Conservation (phyloP, 2,113 vertebrate species). For the Muntiacus muntjak region DNA sequence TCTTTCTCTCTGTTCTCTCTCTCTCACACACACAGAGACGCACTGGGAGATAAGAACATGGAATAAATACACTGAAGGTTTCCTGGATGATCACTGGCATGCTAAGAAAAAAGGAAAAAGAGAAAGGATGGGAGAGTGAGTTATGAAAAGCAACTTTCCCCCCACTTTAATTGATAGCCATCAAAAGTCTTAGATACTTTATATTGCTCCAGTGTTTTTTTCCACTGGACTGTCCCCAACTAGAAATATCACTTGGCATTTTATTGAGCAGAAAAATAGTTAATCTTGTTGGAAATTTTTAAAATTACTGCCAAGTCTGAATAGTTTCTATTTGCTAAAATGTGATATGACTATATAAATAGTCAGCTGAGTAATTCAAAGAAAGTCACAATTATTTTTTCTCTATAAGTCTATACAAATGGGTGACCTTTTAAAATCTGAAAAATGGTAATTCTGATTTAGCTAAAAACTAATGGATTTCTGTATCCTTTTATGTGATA, state of each 20-base stretch:
- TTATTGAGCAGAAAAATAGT: background rate
- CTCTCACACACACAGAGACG: background rate
- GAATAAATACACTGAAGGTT: background rate
- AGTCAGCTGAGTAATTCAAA: background rate
- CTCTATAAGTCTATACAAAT: background rate
- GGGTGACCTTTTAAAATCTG: background rate
- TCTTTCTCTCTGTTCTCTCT: background rate
- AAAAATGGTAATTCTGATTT: background rate
- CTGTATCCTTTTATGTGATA: background rate
- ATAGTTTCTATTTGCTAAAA: background rate
- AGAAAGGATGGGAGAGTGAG: background rate
- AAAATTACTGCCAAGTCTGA: background rate
- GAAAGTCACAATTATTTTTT: background rate
- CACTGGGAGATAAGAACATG: background rate
- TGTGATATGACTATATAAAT: background rate
- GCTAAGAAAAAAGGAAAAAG: background rate
- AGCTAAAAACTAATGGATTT: background rate
- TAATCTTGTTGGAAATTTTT: background rate
- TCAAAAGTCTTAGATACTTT: background rate
- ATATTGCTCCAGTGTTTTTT: background rate
- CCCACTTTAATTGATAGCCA: background rate
- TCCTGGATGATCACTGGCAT: background rate
- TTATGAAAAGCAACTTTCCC: background rate
- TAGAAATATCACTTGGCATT: background rate
- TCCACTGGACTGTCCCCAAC: background rate